phyloP scores from a whole-genome alignment of 2,113 vertebrate species.

The Ictalurus punctatus region DNA sequence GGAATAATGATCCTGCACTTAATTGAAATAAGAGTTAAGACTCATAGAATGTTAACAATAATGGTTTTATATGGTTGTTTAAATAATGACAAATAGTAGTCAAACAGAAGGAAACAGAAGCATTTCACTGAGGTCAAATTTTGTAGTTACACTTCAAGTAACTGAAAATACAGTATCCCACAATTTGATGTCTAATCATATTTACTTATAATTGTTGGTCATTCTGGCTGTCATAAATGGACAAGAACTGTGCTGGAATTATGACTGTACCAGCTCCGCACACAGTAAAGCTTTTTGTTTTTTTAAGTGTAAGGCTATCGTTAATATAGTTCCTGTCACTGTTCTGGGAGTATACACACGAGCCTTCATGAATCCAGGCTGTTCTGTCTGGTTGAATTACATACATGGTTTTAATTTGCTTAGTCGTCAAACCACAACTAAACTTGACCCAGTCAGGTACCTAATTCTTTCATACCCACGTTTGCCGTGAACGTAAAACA shows the following conservation, averaged over 20 bases:
- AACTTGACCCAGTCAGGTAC: neutral
- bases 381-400: neutral
- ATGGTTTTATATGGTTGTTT: slow-evolving; percentile 45
- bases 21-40: slow-evolving; percentile 4
- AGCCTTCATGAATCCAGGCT: neutral
- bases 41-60: slow-evolving; percentile 8
- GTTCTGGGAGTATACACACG: neutral
- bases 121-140: slow-evolving; percentile 49
- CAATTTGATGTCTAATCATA: slow-evolving; percentile 6
- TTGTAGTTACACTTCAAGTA: slow-evolving; percentile 51
- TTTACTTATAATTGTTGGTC: slow-evolving; percentile 3
- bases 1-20: no score
- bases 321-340: neutral
- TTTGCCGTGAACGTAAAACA: slow-evolving; percentile 9
- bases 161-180: slow-evolving; percentile 44
- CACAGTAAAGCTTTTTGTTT: neutral
- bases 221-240: neutral
- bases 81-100: slow-evolving; percentile 57
- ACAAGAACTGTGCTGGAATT: slow-evolving; percentile 2
- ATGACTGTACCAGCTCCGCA: neutral
- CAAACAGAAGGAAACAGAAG: slow-evolving; percentile 41
- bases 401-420: neutral
- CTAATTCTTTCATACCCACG: neutral
- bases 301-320: neutral
- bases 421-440: neutral